Percentiles rank a stretch among this genome's conserved stretches.
Conservation (phyloP, 2,797 vertebrate genomes). For the Gambelia wislizenii region DNA sequence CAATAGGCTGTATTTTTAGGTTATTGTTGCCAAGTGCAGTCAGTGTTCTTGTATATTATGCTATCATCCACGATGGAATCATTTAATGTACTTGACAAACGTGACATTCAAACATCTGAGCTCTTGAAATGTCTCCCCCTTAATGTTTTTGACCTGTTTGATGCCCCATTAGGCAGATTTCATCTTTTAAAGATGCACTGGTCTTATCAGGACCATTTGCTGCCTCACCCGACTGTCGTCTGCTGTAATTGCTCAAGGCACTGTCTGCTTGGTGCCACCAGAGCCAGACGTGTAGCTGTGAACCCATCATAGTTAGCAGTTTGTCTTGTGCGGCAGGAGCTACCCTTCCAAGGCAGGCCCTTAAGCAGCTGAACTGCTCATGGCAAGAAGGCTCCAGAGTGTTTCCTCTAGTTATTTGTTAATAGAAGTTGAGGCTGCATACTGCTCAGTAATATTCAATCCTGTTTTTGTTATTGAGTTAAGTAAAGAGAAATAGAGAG, state of each 20-base stretch:
- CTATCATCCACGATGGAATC: not conserved
- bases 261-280: not conserved
- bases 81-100: not conserved
- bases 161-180: not conserved
- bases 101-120: not conserved
- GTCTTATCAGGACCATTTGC: not conserved
- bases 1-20: not conserved
- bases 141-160: not conserved
- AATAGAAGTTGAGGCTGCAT: not conserved
- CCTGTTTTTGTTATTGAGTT: not conserved
- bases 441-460: constrained; percentile 37
- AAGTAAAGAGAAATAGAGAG: constrained; percentile 11
- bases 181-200: not conserved
- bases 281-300: constrained; percentile 21
- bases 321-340: not conserved
- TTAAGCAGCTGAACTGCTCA: constrained; percentile 27
- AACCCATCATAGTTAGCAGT: not conserved
- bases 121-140: not conserved
- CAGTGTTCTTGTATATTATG: not conserved
- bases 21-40: not conserved
- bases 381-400: constrained; percentile 4
- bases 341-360: not conserved
- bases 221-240: accelerated
- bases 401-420: not conserved
- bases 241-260: constrained; percentile 45